phyloP scores from a whole-genome alignment of 2,888 invertebrate species.

The Epistrophe grossulariae region DNA sequence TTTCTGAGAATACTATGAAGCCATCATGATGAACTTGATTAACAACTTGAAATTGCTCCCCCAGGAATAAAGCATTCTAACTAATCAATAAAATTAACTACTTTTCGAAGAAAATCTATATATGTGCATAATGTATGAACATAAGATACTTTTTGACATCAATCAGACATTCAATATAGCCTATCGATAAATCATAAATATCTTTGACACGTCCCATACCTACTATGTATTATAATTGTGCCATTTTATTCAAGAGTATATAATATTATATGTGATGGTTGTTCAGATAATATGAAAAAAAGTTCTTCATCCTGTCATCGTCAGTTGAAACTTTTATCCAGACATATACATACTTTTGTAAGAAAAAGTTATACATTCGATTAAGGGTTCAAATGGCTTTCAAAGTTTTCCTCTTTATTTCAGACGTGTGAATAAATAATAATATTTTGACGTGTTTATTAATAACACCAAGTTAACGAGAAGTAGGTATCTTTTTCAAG shows the following conservation, averaged over 20 bases:
- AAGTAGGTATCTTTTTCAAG: background rate
- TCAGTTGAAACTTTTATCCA: background rate
- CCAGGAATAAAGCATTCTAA: background rate
- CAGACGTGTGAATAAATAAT: background rate
- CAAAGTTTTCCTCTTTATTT: conserved; percentile 12
- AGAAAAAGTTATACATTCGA: conserved; percentile 13
- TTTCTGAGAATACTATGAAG: background rate
- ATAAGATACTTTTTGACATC: conserved; percentile 34
- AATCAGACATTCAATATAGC: conserved; percentile 49
- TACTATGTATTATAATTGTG: background rate
- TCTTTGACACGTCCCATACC: background rate
- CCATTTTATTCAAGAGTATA: conserved; percentile 9
- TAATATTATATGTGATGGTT: background rate
- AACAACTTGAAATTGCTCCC: conserved; percentile 10
- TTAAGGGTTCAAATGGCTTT: conserved; percentile 15
- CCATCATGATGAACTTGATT: conserved; percentile 10
- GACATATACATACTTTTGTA: background rate
- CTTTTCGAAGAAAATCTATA: conserved; percentile 17
- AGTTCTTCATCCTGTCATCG: conserved; percentile 11
- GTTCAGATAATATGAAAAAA: conserved; percentile 1
- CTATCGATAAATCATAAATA: conserved; percentile 62
- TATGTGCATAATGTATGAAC: background rate
- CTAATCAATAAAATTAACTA: conserved; percentile 32
- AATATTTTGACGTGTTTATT: conserved; percentile 16
- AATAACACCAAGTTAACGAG: background rate